These are phyloP conservation scores for Patella caerulea DNA, from an alignment of 2,888 invertebrate genomes.

Conservation along the genomic window DNA sequence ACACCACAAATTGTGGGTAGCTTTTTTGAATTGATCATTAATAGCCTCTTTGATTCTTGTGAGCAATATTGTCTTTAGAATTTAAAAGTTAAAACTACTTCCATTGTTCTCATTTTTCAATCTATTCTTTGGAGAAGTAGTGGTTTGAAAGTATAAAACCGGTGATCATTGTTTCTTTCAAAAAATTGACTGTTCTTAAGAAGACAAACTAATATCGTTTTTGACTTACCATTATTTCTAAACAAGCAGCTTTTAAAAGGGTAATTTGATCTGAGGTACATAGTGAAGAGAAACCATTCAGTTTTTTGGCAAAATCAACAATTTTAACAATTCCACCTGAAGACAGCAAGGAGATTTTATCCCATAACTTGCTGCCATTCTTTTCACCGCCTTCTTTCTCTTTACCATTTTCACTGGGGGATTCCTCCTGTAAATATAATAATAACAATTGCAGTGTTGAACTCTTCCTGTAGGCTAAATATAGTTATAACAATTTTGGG, in stretches of 20 bases:
- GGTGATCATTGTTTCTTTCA: too few relatives aligned
- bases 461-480: too few relatives aligned
- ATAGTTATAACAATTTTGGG: too few relatives aligned
- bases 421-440: too few relatives aligned
- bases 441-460: too few relatives aligned
- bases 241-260: conserved; percentile 69
- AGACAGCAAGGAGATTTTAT: conserved; percentile 66
- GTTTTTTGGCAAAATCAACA: conserved; percentile 69
- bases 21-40: too few relatives aligned
- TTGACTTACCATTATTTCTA: conserved; percentile 68
- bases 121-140: too few relatives aligned
- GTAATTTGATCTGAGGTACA: conserved; percentile 68
- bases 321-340: conserved; percentile 67
- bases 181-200: neutral
- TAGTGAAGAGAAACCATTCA: conserved; percentile 64
- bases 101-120: too few relatives aligned
- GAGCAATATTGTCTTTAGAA: neutral
- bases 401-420: neutral
- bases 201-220: too few relatives aligned
- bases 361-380: conserved; percentile 57
- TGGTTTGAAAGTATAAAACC: too few relatives aligned
- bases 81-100: neutral
- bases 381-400: conserved; percentile 4
- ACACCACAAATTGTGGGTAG: too few relatives aligned
- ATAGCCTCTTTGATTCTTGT: neutral